Evolutionary conservation across 2,888 invertebrate species (phyloP).

Genomic region (Dermolepida albohirtum): DNA sequence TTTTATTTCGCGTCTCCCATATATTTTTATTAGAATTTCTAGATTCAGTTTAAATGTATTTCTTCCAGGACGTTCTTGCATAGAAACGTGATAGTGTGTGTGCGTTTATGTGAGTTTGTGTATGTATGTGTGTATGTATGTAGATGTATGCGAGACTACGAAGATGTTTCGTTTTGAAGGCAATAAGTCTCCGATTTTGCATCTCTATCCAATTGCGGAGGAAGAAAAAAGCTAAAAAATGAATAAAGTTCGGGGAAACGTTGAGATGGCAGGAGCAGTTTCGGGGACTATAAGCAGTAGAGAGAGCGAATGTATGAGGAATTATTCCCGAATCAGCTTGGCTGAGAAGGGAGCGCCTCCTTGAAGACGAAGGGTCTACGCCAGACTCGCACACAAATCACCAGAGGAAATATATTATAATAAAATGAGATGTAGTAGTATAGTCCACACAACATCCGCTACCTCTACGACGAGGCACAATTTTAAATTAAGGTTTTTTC

Average conservation of each 20-base stretch:
- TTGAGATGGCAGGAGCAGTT: constrained; percentile 40
- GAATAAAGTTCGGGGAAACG: constrained; percentile 55
- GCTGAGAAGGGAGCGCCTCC: constrained; percentile 53
- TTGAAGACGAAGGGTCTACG: constrained; percentile 53
- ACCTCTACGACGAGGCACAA: constrained; percentile 39
- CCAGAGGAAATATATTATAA: constrained; percentile 64
- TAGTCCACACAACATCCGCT: constrained; percentile 57
- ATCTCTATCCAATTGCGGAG: constrained; percentile 47
- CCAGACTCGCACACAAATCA: constrained; percentile 62
- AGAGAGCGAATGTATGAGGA: constrained; percentile 58
- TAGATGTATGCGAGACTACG: constrained; percentile 45
- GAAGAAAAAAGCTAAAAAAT: constrained; percentile 57
- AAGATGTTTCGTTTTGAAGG: constrained; percentile 59
- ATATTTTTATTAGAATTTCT: constrained; percentile 16
- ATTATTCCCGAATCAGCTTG: constrained; percentile 62
- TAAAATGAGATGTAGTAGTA: constrained; percentile 61
- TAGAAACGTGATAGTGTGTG: neutral
- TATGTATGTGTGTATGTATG: constrained; percentile 16
- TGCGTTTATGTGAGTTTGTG: constrained; percentile 8
- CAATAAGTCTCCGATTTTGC: constrained; percentile 57
- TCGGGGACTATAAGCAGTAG: constrained; percentile 31
- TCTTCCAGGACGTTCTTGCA: constrained; percentile 6
- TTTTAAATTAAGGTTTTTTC: constrained; percentile 40
- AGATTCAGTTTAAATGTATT: constrained; percentile 17
- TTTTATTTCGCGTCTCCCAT: constrained; percentile 5